Conservation (phyloP, 2,888 invertebrate genomes). For the Cenopis cana region DNA sequence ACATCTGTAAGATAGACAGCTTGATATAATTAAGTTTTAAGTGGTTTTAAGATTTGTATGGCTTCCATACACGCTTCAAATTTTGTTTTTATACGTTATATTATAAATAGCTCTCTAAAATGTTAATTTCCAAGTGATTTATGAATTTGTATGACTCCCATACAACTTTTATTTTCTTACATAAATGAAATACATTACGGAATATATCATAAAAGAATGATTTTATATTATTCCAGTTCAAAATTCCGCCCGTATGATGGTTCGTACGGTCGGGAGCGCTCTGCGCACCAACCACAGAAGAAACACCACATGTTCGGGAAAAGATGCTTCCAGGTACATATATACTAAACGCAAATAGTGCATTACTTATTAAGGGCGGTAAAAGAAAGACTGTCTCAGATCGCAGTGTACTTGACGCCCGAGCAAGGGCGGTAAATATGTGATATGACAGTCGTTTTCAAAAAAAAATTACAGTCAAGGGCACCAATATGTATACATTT, state of each 20-base stretch:
- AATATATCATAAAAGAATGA: not conserved
- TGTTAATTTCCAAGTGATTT: not conserved
- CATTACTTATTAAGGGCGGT: no score
- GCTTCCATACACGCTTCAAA: not conserved
- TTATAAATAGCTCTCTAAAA: no score
- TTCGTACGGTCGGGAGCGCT: slow-evolving; percentile 77
- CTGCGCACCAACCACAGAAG: slow-evolving; percentile 87
- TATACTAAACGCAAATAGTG: no score
- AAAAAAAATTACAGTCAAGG: no score
- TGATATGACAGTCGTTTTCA: no score
- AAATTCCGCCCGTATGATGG: slow-evolving; percentile 89
- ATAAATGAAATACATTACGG: not conserved
- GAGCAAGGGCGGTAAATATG: no score
- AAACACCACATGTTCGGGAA: slow-evolving; percentile 97
- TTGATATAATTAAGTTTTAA: not conserved
- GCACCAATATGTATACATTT: no score
- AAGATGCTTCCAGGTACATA: slow-evolving; percentile 89
- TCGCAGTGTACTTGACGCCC: no score
- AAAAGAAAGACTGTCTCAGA: no score
- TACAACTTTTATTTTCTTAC: not conserved
- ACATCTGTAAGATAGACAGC: not conserved
- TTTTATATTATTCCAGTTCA: slow-evolving; percentile 58
- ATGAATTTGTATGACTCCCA: not conserved
- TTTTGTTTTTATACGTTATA: not conserved
- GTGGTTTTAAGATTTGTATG: not conserved